phyloP scores from a whole-genome alignment of 2,888 invertebrate species.

The Rhorus exstirpatorius region DNA sequence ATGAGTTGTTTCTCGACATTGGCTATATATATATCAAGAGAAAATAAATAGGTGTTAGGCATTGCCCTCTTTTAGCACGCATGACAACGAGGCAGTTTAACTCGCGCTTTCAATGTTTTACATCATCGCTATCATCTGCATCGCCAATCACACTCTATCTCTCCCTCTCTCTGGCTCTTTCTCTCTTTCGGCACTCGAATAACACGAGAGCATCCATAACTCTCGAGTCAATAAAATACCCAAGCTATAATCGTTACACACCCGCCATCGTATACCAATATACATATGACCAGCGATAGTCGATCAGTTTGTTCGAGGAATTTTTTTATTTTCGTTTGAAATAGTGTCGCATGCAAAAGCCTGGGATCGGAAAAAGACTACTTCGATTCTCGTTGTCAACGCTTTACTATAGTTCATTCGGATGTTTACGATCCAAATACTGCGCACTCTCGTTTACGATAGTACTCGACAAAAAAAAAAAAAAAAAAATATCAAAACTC shows the following conservation, averaged over 20 bases:
- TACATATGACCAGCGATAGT: slow-evolving; percentile 1
- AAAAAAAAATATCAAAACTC: not conserved
- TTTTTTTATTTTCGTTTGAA: slow-evolving; percentile 15
- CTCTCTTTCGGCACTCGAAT: slow-evolving; percentile 2
- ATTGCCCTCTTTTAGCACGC: not conserved
- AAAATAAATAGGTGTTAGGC: not conserved
- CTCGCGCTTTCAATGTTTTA: slow-evolving; percentile 25
- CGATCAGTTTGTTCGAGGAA: slow-evolving; percentile 19
- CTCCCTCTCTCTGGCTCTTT: not conserved
- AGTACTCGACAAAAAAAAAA: not conserved
- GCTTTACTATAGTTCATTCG: not conserved
- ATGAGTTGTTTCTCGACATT: too few relatives aligned
- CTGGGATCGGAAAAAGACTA: slow-evolving; percentile 19
- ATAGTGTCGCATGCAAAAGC: not conserved
- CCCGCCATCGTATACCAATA: slow-evolving; percentile 10
- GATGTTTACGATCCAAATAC: not conserved
- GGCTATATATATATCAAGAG: not conserved
- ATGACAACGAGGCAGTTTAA: slow-evolving; percentile 8
- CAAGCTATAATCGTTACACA: slow-evolving; percentile 30
- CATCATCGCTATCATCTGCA: not conserved
- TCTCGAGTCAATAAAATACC: slow-evolving; percentile 24
- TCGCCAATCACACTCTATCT: not conserved
- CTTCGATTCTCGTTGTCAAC: not conserved
- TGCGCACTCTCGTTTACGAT: not conserved
- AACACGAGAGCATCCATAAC: slow-evolving; percentile 5